Percentiles rank a stretch among this genome's conserved stretches.
Evolutionary conservation across 1,140 invertebrate genomes (phyloP).

Genomic region (Adelges cooleyi): DNA sequence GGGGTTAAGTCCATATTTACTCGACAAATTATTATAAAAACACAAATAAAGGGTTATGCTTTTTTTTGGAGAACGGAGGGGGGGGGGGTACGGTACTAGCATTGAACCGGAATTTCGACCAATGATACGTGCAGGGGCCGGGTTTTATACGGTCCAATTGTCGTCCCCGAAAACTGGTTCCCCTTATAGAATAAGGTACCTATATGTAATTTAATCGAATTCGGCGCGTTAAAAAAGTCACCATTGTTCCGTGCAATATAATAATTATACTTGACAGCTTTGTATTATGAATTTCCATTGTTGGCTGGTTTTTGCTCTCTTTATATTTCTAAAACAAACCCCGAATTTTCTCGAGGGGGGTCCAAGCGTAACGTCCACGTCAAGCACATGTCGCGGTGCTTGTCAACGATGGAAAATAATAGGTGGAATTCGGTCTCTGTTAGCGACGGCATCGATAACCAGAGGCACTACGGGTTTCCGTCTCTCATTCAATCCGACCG

Average conservation of each 20-base stretch:
- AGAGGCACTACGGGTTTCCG: too few species aligned
- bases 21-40: background rate
- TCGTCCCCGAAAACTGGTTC: slow-evolving; percentile 15
- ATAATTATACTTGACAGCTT: too few species aligned
- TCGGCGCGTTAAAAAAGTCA: background rate
- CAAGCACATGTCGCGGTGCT: too few species aligned
- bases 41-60: background rate
- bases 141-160: slow-evolving; percentile 9
- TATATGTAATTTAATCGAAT: too few species aligned
- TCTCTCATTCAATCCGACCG: background rate
- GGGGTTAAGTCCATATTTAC: background rate
- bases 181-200: background rate
- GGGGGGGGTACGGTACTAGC: background rate
- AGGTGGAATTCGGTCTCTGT: too few species aligned
- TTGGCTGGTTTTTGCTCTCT: background rate
- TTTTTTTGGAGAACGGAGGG: background rate
- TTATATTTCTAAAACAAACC: too few species aligned
- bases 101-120: background rate
- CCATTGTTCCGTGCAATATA: slow-evolving; percentile 16
- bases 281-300: background rate
- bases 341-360: too few species aligned
- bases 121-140: background rate
- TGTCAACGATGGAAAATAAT: too few species aligned
- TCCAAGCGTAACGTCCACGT: too few species aligned
- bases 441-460: too few species aligned